Base-by-base conservation (phyloP, 1,140 invertebrate species). In the Venustaconcha ellipsiformis region DNA sequence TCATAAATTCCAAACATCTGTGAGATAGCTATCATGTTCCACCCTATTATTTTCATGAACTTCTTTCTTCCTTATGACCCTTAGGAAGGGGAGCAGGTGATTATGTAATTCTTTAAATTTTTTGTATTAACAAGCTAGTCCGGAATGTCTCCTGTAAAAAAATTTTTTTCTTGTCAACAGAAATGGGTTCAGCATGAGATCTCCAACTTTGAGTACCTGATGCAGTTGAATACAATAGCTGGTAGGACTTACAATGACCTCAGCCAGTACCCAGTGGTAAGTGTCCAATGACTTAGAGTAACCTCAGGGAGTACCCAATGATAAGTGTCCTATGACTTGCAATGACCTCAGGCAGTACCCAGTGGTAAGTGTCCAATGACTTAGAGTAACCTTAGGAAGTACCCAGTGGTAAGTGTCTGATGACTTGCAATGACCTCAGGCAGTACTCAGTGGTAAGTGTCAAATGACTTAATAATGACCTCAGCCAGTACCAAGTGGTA, bases 131-230 rank as follows among this genome's bases (percentile, higher is more conserved):
- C 26, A 30, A 30, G 26, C 26, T 30, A 30, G 26, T 30, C 26
- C 62, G 1, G n/a, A 62, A 15, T 12, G 15, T 20, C 11, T 11
- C 63, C 18, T 67, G 17, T 67, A 17, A 4, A 37, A 48, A 67
- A 17, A 55, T 11, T 74, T 66, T 70, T 37, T 70, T 8, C 71
- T 70, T 76, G 20, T 66, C 83, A 84, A 57, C 82, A 93, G 85
- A 92, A 93, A 86, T 94, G 93, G 93, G 89, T 93, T 5, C 92
- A 93, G 79, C 85, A 92, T 70, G 93, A 94, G 86, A 93, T 94
- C 37, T 92, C 92, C 17, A 94, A 94, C 81, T 94, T 94, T 89
- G 93, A 94, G 77, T 94, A 94, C 84, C 83, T 94, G 60, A 94
- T 94, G 92, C 92, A 92, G 80, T 79, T 92, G 63, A 92, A 92